Evolutionary conservation across 2,797 vertebrate species (phyloP), one percentile per base, ranked within the genome.

Genomic region (Halcyon leucocephala): DNA sequence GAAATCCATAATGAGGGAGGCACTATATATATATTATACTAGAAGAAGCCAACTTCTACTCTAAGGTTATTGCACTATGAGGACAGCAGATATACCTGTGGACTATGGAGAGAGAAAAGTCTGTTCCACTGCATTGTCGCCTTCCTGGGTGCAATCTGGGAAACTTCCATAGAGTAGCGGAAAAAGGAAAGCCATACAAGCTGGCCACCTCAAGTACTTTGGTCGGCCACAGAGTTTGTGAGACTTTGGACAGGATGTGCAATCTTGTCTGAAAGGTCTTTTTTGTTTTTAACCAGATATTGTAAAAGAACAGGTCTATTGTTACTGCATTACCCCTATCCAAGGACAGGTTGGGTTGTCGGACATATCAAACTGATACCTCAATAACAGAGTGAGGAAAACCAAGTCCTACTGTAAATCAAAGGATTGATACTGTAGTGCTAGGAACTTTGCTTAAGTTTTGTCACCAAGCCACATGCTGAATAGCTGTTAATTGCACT

Each of bases 401-500:
- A 54, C 4, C 14, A 66, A 29, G 28, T 73, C 51, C 46, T 60
- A 8, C n/a, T 90, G 37, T 82, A 72, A 46, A 72, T 44, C 21
- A 49, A 25, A 80, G 35, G 14, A 58, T 60, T 62, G 57, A 42
- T 26, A 44, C 8, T 1, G 1, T 58, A 28, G 24, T 62, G 52
- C 39, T 76, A 62, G 67, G 69, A 80, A 51, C 12, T 60, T 69
- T 61, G 29, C 41, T 82, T 85, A 25, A 17, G 21, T 57, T 76
- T 80, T 52, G n/a, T 67, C 11, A 9, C 31, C 46, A 83, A 87
- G 55, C 42, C 65, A 13, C 8, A 10, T 1, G 77, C 81, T 28
- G 77, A 22, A 17, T 44, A 71, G 71, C 94, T 96, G 89, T 96
- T 97, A 97, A 78, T 97, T 95, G 86, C 96, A 91, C 52, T 88